Evolutionary conservation across 1,140 invertebrate genomes (phyloP), one percentile per base, ranked within the genome.

Genomic region (Ectropis grisescens): DNA sequence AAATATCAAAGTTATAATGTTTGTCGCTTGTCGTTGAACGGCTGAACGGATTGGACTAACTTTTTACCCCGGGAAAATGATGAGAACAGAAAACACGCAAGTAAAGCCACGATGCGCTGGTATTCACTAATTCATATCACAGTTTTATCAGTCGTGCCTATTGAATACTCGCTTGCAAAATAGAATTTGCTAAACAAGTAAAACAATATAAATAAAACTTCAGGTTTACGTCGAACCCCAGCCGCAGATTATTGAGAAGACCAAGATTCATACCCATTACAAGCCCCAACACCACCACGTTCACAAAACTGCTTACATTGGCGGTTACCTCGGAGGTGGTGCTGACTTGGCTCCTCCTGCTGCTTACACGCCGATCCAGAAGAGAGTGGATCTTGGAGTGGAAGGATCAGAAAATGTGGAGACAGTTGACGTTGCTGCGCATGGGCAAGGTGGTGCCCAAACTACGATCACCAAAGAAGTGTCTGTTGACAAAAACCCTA

Each of bases 221-320:
- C 43, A 76, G 69, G 60, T 76, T 6, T 51, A 60, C 30, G 47
- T 58, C 9, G 44, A 61, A 16, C 53, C 47, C 13, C 36, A 49
- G 39, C 54, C 58, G 1, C 39, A 47, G 46, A 37, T 67, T 7
- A 30, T 65, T 11, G 54, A 72, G 29, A 69, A 72, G 29, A 47
- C 61, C 19, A 54, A 66, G 13, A 33, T 64, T 25, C 56, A 58
- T 13, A 58, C 44, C 7, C 57, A 64, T 38, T 51, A 51, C 10
- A 69, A 69, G 29, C 70, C 68, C 12, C 49, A 47, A 11, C 57
- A 43, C 13, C 59, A 61, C 13, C 64, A 72, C 37, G 44, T 64
- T 11, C 59, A 38, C 22, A 76, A 76, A 41, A 64, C 55, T 1
- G 58, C 62, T 0, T 70, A 48, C 27, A 13, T 76, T 19, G 62